Evolutionary conservation across 2,113 vertebrate genomes (phyloP), one percentile per base, ranked within the genome.

Genomic region (Helogale parvula): DNA sequence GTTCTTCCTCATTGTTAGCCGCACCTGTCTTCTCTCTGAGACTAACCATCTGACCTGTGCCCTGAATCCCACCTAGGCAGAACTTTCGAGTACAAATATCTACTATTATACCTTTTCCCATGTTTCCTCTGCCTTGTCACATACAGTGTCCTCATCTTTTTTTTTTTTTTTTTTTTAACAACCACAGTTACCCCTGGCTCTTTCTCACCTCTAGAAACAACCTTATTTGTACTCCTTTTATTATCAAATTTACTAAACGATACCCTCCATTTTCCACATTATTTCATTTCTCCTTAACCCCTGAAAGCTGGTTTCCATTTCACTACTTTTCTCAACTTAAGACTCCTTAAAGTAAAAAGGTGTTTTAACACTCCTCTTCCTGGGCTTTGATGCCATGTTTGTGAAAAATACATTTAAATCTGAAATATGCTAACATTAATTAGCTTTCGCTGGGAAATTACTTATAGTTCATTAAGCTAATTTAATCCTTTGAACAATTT

Each of bases 141-240:
- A 33, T 8, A 92, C 21, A 65, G 14, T 45, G 15, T 68, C 2
- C 45, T 45, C 68, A 19, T 14, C 23, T 23, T 31, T 31, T 52
- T 57, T 80, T 33, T 41, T 74, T 33, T 76, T 47, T 47, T 29
- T 47, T 29, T 38, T 50, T 50, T 3, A 3, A 86, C 7, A 86
- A 72, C 19, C 38, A 41, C 0, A 7, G 2, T 23, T 65, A 79
- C 68, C 76, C 50, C 35, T 52, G 38, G 38, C 23, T 89, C 33
- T n/a, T 52, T 16, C 25, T 27, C 57, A 89, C 29, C 71, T 52
- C 19, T 50, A 23, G 45, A 33, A 88, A 93, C 38, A 23, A 85
- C 8, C 66, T 66, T 91, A 86, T 21, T 47, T 90, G 16, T 85
- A 54, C 79, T 74, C n/a, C 65, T 96, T 94, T 94, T 71, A 63